A percentile compares a stretch with the other conserved stretches of the same genome.
Evolutionary conservation across 2,113 vertebrate species (phyloP).

Genomic region (Thunnus thynnus): DNA sequence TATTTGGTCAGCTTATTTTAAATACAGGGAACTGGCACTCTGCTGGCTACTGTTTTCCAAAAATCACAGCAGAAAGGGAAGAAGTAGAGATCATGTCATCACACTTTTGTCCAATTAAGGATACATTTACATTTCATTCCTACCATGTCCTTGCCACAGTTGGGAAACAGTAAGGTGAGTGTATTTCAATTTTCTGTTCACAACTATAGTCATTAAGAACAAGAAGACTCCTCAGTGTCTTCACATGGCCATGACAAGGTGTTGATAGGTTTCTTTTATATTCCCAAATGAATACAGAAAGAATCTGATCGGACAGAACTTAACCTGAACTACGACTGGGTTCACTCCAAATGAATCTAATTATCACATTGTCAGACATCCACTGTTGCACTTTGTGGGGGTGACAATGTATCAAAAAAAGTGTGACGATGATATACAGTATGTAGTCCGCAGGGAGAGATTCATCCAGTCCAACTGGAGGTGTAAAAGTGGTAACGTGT

Average conservation of each 20-base stretch:
- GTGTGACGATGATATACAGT: not conserved
- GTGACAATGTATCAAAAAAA: not conserved
- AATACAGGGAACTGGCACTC: not conserved
- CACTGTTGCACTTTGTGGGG: not conserved
- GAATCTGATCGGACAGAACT: not conserved
- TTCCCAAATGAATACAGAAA: constrained; percentile 1
- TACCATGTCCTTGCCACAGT: not conserved
- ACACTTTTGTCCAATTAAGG: not conserved
- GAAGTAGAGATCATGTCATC: not conserved
- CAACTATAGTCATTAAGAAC: not conserved
- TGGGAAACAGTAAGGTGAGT: not conserved
- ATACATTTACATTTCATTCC: not conserved
- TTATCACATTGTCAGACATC: constrained; percentile 24
- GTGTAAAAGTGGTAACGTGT: not conserved
- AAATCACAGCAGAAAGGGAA: not conserved
- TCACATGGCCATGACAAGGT: not conserved
- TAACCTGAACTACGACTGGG: not conserved
- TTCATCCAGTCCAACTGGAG: not conserved
- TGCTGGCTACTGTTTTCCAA: not conserved
- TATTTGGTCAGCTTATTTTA: not conserved
- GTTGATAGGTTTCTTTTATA: not conserved
- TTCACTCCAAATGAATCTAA: not conserved
- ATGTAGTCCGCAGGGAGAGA: not conserved
- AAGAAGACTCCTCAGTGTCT: not conserved
- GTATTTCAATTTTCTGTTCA: constrained; percentile 4